Base-by-base conservation (phyloP, 2,113 vertebrate genomes). In the Taurulus bubalis region DNA sequence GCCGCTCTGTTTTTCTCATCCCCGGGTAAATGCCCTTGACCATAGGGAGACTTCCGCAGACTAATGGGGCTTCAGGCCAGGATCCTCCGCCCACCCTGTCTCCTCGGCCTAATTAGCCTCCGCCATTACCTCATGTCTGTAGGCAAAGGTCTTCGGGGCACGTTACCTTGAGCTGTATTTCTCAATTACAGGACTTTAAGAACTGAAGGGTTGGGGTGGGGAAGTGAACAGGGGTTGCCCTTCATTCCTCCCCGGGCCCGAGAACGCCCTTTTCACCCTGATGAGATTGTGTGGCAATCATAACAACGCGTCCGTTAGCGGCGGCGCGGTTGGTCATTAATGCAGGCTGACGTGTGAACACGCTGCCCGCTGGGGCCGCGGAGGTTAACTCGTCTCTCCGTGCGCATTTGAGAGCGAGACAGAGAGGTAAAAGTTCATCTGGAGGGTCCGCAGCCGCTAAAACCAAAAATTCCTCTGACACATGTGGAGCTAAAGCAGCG, bases 121-220 rank as follows among this genome's bases (percentile, higher is more conserved):
- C 75, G 73, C 55, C 82, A 92, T 93, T 90, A 93, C 92, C 88
- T 94, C 91, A 94, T 83, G 91, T 92, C 92, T 93, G 85, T 75
- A 85, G 88, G 82, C 84, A 79, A 66, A 90, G 84, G 85, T 85
- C 87, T 82, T 70, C 56, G 16, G 81, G 73, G 66, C 87, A 73
- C 40, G 69, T 87, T 91, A 90, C 90, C 66, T 89, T 82, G 82
- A 92, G 82, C 82, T 80, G 78, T 84, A 69, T 82, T 84, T 72
- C 89, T 89, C 79, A 89, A 86, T 82, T 83, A 84, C 49, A 85
- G 72, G 62, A 77, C 74, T 62, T 80, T 5, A 69, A 47, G 40
- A 77, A 22, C 6, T 1, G 10, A 36, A n/a, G 55, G 22, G 59
- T 20, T 3, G 6, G 47, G 3, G 15, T 12, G 11, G 40, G 75